Evolutionary conservation across 2,113 vertebrate species (phyloP), one percentile per base, ranked within the genome.

Genomic region (Onychostruthus taczanowskii): DNA sequence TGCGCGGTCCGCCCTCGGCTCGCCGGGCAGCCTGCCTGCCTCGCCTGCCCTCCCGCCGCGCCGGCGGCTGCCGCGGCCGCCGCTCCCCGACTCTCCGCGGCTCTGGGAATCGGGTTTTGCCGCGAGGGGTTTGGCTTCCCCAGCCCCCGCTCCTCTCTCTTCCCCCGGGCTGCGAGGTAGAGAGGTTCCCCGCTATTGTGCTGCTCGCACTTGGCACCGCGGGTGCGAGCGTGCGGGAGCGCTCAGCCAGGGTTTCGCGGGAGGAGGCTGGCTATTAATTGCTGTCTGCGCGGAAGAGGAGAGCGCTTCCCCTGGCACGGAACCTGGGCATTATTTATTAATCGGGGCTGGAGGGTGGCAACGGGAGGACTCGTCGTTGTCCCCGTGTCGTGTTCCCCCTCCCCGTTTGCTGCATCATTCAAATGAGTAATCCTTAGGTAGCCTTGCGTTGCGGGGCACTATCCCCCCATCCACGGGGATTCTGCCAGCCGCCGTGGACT

Each of bases 241-340:
- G 83, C 84, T 76, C 6, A 17, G 90, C 23, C 73, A 4, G 68
- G 76, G 90, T 31, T 83, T 62, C 67, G 35, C 63, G 52, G 59
- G 84, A 89, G 90, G 47, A 89, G 77, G 81, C 41, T 93, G 90
- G 28, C 73, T 84, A 21, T 86, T 91, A 89, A 89, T 83, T 83
- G 92, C 90, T 16, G 81, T 43, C 72, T 59, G 90, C 80, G 59
- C 67, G 52, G 46, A 53, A 67, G 47, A 33, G 22, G 46, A 44
- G 83, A 58, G 87, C 50, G 52, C 87, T 88, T 67, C 87, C 69
- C 66, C 53, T 68, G 87, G 84, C 81, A 13, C 55, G 85, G 81
- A 92, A 67, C 27, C 50, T 24, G 69, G 13, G 49, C 47, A 2
- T 73, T 82, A 72, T 72, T 67, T 89, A 82, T 82, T 89, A 47